These are phyloP conservation scores for Halictus ligatus DNA, from an alignment of 2,888 invertebrate species.

Conservation along the genomic window DNA sequence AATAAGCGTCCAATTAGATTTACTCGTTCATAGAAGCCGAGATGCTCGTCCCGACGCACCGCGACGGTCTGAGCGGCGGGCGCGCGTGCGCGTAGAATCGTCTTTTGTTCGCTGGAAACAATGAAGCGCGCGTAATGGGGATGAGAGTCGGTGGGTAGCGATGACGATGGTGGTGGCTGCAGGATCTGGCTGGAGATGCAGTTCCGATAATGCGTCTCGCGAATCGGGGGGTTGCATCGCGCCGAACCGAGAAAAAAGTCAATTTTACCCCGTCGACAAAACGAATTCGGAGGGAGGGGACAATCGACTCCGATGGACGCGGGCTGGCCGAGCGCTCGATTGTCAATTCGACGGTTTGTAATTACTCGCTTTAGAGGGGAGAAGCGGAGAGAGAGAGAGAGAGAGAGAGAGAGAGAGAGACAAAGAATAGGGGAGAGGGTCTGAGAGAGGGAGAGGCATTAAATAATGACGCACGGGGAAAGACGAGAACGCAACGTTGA, in stretches of 20 bases:
- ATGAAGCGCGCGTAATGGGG: constrained; percentile 62
- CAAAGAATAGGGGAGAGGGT: background rate
- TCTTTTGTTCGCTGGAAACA: constrained; percentile 67
- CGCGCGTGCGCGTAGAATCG: constrained; percentile 45
- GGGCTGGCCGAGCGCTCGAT: constrained; percentile 19
- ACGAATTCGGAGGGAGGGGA: constrained; percentile 9
- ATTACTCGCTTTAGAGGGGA: constrained; percentile 26
- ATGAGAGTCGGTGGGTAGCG: constrained; percentile 45
- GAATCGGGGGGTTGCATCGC: background rate
- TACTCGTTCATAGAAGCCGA: constrained; percentile 63
- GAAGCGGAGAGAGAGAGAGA: background rate
- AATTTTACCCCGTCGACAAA: constrained; percentile 17
- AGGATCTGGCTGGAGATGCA: constrained; percentile 46
- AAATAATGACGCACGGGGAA: constrained; percentile 37
- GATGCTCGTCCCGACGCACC: constrained; percentile 26
- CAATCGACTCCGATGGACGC: constrained; percentile 22
- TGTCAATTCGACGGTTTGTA: constrained; percentile 30
- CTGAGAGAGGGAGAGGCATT: constrained; percentile 23
- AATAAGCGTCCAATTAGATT: constrained; percentile 65
- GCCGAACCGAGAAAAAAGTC: background rate
- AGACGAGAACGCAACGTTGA: constrained; percentile 35
- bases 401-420: background rate
- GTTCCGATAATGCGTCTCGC: constrained; percentile 27
- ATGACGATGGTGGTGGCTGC: background rate
- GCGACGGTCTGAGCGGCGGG: constrained; percentile 9